Evolutionary conservation across 2,888 invertebrate genomes (phyloP).

Genomic region (Sinodicranocentrus sp.): DNA sequence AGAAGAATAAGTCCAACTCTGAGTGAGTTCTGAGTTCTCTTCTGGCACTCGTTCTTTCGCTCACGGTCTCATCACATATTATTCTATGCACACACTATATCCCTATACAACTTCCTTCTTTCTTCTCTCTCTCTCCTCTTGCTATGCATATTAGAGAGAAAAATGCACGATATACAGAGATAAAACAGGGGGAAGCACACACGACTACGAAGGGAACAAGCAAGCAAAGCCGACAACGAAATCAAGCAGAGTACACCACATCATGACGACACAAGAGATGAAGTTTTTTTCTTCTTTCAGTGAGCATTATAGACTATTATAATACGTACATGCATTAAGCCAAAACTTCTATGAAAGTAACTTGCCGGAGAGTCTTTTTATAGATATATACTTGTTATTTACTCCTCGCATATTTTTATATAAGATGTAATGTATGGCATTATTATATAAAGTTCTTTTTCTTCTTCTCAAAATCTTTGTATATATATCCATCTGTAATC

Average conservation of each 20-base stretch:
- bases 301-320: conserved; percentile 27
- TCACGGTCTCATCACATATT: conserved; percentile 9
- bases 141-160: conserved; percentile 35
- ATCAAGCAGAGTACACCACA: conserved; percentile 66
- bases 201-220: conserved; percentile 44
- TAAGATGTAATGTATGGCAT: not conserved
- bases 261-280: conserved; percentile 54
- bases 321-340: conserved; percentile 42
- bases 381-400: no score
- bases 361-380: conserved; percentile 33
- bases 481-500: conserved; percentile 32
- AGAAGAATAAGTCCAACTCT: not conserved
- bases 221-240: conserved; percentile 66
- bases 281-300: conserved; percentile 55
- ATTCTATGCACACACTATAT: conserved; percentile 3
- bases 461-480: conserved; percentile 35
- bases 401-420: not conserved
- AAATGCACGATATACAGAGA: conserved; percentile 55
- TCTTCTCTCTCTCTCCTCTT: conserved; percentile 63
- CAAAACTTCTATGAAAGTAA: conserved; percentile 39
- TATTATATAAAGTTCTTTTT: not conserved
- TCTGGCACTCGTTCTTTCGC: not conserved
- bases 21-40: no score
- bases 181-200: conserved; percentile 65
- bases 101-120: conserved; percentile 1